Base-by-base conservation (phyloP, 2,797 vertebrate genomes). In the Corythornis leucogaster region DNA sequence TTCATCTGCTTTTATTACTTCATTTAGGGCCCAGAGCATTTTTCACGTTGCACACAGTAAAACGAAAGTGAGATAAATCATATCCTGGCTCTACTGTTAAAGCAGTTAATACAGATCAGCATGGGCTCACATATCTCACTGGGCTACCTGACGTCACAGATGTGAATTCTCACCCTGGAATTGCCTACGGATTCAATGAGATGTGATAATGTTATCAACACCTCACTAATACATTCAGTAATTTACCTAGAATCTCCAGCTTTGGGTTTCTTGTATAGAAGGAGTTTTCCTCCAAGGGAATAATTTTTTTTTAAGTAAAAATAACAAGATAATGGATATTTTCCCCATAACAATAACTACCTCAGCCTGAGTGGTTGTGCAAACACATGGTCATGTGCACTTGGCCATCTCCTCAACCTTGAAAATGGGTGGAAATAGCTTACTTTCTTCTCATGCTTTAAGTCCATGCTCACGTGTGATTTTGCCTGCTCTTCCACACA, bases 1-100 rank as follows among this genome's bases (percentile, higher is more conserved):
- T 79, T 91, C 63, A 58, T 85, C 92, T 64, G 69, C 82, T 93
- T 87, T 87, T 85, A 42, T 45, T 81, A 11, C 80, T 87, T 61
- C 30, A 4, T 58, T 63, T 59, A 51, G 53, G 45, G 42, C 35
- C 46, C 81, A 46, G 69, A 61, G 75, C 2, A 1, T 42, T 85
- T 79, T 82, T 68, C 9, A 15, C 53, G 3, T 38, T 63, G 40
- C 22, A 6, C 12, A 59, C 35, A 67, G 55, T 80, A 59, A 89
- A 93, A 68, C 7, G 42, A 69, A 83, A 86, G 53, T 31, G 54
- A 82, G 54, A 85, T 85, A 71, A 92, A 93, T 80, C 10, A 38
- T 17, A 26, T 40, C 43, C 3, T 0, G 17, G 43, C 45, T 87
- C 22, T 38, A 0, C 25, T 63, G 16, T 40, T 79, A 38, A 38